These are phyloP conservation scores for Leucophenga varia DNA, from an alignment of 1,140 invertebrate species.

Conservation along the genomic window DNA sequence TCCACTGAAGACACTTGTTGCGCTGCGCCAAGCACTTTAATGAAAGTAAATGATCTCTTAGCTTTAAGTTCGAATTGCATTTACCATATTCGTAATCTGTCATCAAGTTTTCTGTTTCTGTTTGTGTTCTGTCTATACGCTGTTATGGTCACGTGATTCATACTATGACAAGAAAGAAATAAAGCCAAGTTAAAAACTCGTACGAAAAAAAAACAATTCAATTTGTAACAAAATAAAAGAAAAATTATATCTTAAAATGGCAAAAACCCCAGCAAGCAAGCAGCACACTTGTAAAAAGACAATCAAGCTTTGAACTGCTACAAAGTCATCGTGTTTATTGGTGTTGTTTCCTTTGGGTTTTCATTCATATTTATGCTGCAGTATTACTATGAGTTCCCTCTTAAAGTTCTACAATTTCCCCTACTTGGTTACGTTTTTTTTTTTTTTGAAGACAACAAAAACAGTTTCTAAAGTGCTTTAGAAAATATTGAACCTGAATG, in stretches of 20 bases:
- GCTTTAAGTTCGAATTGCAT: constrained; percentile 48
- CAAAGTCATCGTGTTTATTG: constrained; percentile 50
- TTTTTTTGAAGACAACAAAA: constrained; percentile 19
- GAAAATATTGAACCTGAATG: background rate
- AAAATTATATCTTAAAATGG: no score
- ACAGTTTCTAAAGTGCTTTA: constrained; percentile 45
- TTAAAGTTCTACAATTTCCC: constrained; percentile 17
- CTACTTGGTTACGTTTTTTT: constrained; percentile 28
- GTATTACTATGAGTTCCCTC: constrained; percentile 1
- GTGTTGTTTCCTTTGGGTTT: constrained; percentile 38
- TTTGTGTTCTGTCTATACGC: constrained; percentile 20
- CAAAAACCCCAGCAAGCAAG: no score
- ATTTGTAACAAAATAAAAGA: constrained; percentile 55
- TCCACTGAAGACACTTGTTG: no score
- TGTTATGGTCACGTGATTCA: constrained; percentile 55
- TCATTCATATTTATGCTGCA: constrained; percentile 6
- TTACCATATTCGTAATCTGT: constrained; percentile 37
- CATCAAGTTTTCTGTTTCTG: constrained; percentile 2
- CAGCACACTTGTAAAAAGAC: constrained; percentile 52
- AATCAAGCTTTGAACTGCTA: constrained; percentile 3
- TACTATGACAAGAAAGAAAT: constrained; percentile 33
- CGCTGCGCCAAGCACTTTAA: no score
- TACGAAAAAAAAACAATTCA: constrained; percentile 43
- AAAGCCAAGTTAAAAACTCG: background rate
- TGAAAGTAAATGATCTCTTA: constrained; percentile 54